A percentile compares a stretch with the other conserved stretches of the same genome.
Conservation (phyloP, 2,113 vertebrate species). For the Rhadina sibilatrix region DNA sequence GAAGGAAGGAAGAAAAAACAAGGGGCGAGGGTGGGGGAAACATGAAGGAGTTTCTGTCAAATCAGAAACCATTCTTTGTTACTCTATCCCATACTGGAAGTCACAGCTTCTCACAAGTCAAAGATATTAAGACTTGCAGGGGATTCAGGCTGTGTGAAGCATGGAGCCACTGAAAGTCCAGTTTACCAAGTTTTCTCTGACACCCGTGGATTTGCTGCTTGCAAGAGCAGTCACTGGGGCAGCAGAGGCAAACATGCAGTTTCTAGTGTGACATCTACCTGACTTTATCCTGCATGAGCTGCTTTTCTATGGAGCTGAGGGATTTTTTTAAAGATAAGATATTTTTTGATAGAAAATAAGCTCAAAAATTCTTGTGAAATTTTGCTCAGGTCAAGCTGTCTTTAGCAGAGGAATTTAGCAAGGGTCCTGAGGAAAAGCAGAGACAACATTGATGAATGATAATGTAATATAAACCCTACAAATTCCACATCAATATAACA, state of each 20-base stretch:
- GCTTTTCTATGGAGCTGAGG: neutral
- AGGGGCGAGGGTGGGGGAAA: too few species aligned
- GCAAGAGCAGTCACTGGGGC: accelerated
- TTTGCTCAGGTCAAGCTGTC: neutral
- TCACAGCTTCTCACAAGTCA: neutral
- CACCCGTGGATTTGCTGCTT: accelerated
- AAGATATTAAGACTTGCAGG: neutral
- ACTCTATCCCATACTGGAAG: neutral
- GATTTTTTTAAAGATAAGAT: neutral
- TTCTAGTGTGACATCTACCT: neutral
- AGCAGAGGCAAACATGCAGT: neutral
- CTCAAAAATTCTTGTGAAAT: neutral
- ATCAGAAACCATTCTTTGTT: neutral
- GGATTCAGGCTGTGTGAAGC: neutral
- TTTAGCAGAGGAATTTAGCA: neutral
- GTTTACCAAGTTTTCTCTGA: neutral
- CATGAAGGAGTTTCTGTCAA: neutral
- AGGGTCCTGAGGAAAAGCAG: neutral
- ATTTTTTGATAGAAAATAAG: neutral
- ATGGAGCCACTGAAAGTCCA: neutral
- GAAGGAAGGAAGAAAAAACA: neutral
- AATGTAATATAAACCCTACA: neutral
- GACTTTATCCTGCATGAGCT: neutral
- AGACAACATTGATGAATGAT: neutral
- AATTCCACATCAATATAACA: neutral